A percentile compares a stretch with the other conserved stretches of the same genome.
Evolutionary conservation across 92 coral and sea anemone species (phyloP).

Genomic region (Chrysogorgia sp.): DNA sequence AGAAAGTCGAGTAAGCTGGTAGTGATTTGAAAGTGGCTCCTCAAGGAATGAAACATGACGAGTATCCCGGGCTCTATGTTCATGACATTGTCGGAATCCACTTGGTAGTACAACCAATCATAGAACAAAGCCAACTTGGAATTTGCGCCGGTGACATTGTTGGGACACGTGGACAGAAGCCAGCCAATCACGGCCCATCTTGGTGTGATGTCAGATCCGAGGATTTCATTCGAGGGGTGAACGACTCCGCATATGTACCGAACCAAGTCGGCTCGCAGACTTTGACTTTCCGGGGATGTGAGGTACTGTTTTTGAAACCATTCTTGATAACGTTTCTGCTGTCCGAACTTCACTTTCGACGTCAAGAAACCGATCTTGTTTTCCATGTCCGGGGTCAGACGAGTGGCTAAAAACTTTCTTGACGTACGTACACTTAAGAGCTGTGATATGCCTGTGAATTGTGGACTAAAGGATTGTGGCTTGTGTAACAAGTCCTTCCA

Average conservation of each 20-base stretch:
- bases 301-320: conserved; percentile 94
- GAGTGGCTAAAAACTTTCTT: conserved; percentile 83
- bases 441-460: conserved; percentile 88
- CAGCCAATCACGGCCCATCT: conserved; percentile 99
- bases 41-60: conserved; percentile 90
- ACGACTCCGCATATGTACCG: conserved; percentile 99
- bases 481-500: conserved; percentile 94
- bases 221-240: conserved; percentile 94
- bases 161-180: conserved; percentile 88
- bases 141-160: conserved; percentile 84
- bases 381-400: conserved; percentile 98
- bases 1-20: conserved; percentile 88
- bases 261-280: conserved; percentile 86
- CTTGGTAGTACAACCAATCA: conserved; percentile 94
- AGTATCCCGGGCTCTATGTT: conserved; percentile 98
- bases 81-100: conserved; percentile 94
- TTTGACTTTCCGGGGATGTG: conserved; percentile 90
- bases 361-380: conserved; percentile 89
- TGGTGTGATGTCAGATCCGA: conserved; percentile 94
- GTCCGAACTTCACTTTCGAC: conserved; percentile 97
- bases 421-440: conserved; percentile 82
- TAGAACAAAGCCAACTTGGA: conserved; percentile 91
- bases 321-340: conserved; percentile 93
- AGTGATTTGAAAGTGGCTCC: conserved; percentile 92
- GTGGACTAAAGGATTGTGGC: conserved; percentile 89